These are phyloP conservation scores for Thunnus albacares DNA, from an alignment of 2,797 vertebrate species.

Conservation along the genomic window DNA sequence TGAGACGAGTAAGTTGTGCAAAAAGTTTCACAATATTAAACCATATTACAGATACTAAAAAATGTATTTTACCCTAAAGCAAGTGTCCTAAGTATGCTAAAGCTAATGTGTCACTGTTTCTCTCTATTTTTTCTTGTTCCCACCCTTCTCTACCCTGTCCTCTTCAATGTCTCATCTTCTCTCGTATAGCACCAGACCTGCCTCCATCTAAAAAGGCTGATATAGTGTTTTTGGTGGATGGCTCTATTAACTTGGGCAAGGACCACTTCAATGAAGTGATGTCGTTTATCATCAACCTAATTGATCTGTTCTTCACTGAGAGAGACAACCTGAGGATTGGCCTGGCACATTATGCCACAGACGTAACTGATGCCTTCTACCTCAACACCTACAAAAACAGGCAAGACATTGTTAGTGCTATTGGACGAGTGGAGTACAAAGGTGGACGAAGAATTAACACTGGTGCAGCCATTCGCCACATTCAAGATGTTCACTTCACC, in stretches of 20 bases:
- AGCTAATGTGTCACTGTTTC: neutral
- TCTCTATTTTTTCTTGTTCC: neutral
- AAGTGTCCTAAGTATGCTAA: neutral
- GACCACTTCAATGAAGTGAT: conserved; percentile 90
- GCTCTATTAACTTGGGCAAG: conserved; percentile 93
- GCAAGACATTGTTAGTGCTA: conserved; percentile 87
- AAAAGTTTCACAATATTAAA: conserved; percentile 1
- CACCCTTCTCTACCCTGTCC: neutral
- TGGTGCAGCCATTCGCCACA: conserved; percentile 88
- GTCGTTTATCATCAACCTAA: conserved; percentile 87
- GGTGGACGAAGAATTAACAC: conserved; percentile 92
- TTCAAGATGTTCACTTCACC: conserved; percentile 91
- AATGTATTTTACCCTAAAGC: neutral
- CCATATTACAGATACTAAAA: neutral
- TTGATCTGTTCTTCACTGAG: conserved; percentile 90
- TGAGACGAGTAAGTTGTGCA: conserved; percentile 70
- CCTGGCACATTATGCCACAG: conserved; percentile 92
- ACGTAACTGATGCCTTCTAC: conserved; percentile 93
- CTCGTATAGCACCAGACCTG: conserved; percentile 33
- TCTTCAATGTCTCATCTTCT: conserved; percentile 1
- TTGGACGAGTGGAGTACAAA: conserved; percentile 89
- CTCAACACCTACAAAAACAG: conserved; percentile 89
- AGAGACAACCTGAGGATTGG: conserved; percentile 91
- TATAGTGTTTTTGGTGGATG: conserved; percentile 96
- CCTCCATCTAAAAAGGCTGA: conserved; percentile 87